Evolutionary conservation across 1,140 invertebrate species (phyloP).

Genomic region (Proctacanthus coquilletti): DNA sequence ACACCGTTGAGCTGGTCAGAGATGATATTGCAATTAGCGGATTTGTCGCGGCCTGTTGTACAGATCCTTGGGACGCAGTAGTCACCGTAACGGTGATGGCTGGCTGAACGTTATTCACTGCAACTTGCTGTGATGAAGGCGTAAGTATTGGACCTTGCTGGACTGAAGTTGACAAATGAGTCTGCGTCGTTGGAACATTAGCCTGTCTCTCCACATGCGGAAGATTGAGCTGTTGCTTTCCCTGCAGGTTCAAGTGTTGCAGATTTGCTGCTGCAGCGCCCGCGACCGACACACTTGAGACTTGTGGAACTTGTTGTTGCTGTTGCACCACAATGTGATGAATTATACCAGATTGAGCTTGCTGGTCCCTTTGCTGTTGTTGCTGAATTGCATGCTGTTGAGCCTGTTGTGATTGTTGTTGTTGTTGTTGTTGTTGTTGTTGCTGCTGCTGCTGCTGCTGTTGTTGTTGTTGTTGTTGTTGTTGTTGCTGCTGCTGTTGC

Average conservation of each 20-base stretch:
- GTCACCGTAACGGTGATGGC: too few relatives aligned
- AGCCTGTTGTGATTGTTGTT: conserved; percentile 17
- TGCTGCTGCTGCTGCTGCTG: conserved; percentile 28
- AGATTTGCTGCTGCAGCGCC: conserved; percentile 4
- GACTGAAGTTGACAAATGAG: too few relatives aligned
- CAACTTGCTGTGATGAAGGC: too few relatives aligned
- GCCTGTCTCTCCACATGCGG: neutral
- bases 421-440: conserved; percentile 26
- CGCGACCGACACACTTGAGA: conserved; percentile 1
- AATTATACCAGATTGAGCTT: conserved; percentile 20
- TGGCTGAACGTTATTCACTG: too few relatives aligned
- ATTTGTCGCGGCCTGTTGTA: too few relatives aligned
- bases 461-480: conserved; percentile 21
- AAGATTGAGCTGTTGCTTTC: neutral
- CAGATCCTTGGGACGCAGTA: too few relatives aligned
- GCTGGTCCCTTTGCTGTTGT: conserved; percentile 16
- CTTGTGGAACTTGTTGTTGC: conserved; percentile 7
- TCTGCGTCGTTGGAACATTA: too few relatives aligned
- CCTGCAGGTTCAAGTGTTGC: conserved; percentile 2
- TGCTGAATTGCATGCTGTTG: conserved; percentile 16
- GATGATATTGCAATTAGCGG: too few relatives aligned
- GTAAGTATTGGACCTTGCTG: too few relatives aligned
- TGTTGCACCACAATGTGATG: conserved; percentile 29
- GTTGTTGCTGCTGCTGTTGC: conserved; percentile 14
- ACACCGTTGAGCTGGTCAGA: too few relatives aligned